These are phyloP conservation scores for Somateria mollissima DNA, from an alignment of 2,797 vertebrate genomes.

Conservation along the genomic window DNA sequence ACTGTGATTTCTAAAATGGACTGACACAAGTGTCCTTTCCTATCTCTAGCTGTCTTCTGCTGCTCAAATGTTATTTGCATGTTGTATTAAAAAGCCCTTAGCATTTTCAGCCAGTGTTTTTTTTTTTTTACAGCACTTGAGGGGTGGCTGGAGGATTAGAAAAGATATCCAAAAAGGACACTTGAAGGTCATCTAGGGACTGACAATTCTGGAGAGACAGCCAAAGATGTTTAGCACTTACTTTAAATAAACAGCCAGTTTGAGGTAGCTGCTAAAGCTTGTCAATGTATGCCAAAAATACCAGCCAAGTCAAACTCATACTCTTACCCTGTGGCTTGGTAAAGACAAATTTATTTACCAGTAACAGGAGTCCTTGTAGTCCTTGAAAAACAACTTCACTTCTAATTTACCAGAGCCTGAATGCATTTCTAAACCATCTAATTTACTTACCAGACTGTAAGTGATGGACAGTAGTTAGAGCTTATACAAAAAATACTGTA, in stretches of 20 bases:
- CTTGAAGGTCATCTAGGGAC: neutral
- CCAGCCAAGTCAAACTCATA: neutral
- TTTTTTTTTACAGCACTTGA: neutral
- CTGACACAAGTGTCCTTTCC: neutral
- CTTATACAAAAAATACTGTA: neutral
- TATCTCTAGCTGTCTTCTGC: neutral
- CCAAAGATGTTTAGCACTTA: neutral
- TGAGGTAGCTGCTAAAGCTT: constrained; percentile 7
- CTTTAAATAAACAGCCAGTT: constrained; percentile 23
- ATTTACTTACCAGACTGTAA: neutral
- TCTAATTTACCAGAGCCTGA: neutral
- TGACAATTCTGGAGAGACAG: neutral
- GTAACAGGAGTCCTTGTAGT: neutral
- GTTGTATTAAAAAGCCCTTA: neutral
- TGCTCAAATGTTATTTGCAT: neutral
- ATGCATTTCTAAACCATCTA: neutral
- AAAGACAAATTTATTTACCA: neutral
- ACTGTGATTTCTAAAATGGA: neutral
- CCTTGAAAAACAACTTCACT: neutral
- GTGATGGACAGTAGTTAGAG: neutral
- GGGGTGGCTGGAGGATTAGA: neutral
- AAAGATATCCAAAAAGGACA: neutral
- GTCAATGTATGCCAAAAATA: neutral
- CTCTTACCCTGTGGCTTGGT: neutral
- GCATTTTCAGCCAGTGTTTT: neutral